A percentile compares a stretch with the other conserved stretches of the same genome.
phyloP scores from a whole-genome alignment of 2,797 vertebrate species.

The Champsocephalus esox region DNA sequence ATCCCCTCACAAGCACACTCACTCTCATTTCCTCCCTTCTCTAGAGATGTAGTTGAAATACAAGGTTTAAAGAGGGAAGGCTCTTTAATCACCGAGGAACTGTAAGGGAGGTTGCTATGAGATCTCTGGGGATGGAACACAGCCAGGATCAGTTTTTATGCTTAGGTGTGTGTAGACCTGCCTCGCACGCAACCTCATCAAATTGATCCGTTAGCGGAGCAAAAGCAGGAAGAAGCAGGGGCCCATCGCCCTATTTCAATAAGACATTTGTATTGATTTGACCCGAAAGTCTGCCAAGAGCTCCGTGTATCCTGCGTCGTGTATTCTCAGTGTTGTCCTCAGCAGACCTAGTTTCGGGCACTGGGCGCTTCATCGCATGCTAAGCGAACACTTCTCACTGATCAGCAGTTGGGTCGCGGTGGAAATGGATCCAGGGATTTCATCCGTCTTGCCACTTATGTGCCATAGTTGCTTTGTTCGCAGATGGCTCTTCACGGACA shows the following conservation, averaged over 20 bases:
- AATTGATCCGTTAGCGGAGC: slow-evolving; percentile 53
- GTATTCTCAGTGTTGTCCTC: slow-evolving; percentile 43
- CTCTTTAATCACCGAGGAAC: slow-evolving; percentile 53
- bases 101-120: slow-evolving; percentile 12
- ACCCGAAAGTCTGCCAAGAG: slow-evolving; percentile 37
- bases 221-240: slow-evolving; percentile 40
- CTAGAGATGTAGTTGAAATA: slow-evolving; percentile 43
- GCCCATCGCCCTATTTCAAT: slow-evolving; percentile 58
- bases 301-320: slow-evolving; percentile 38
- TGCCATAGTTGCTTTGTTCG: slow-evolving; percentile 34
- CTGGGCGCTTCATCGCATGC: slow-evolving; percentile 20
- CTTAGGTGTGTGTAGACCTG: slow-evolving; percentile 50
- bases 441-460: slow-evolving; percentile 1
- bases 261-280: slow-evolving; percentile 73
- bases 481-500: slow-evolving; percentile 22
- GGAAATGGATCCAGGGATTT: slow-evolving; percentile 29
- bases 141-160: slow-evolving; percentile 45
- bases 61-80: slow-evolving; percentile 50
- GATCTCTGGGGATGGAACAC: slow-evolving; percentile 33
- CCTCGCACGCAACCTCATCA: slow-evolving; percentile 32
- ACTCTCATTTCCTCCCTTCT: background rate
- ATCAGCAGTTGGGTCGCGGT: slow-evolving; percentile 26
- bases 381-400: slow-evolving; percentile 23
- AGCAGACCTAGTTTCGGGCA: slow-evolving; percentile 29
- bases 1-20: slow-evolving; percentile 23